phyloP scores from a whole-genome alignment of 2,113 vertebrate genomes.

The Cottus gobio region DNA sequence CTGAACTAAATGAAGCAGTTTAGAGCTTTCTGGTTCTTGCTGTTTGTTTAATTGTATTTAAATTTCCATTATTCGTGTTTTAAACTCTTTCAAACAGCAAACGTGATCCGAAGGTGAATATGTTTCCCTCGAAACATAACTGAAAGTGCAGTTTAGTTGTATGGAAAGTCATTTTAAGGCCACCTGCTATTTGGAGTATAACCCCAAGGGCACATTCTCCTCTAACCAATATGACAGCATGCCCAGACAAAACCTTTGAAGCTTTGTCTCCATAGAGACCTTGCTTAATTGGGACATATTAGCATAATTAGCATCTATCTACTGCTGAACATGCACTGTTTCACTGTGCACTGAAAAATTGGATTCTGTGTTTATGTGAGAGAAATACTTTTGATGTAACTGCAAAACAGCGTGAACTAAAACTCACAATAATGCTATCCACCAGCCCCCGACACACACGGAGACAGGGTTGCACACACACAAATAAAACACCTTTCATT shows the following conservation, averaged over 20 bases:
- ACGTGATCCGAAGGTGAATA: not conserved
- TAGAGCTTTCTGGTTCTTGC: no score
- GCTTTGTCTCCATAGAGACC: constrained; percentile 69
- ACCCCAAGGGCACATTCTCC: constrained; percentile 25
- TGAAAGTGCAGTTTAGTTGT: not conserved
- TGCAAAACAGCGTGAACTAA: not conserved
- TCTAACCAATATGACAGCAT: constrained; percentile 26
- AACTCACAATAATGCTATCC: not conserved
- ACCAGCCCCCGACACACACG: not conserved
- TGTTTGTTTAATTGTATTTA: no score
- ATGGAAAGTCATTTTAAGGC: not conserved
- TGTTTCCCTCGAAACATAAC: not conserved
- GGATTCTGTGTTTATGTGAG: constrained; percentile 11
- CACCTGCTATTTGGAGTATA: constrained; percentile 34
- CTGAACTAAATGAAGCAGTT: no score
- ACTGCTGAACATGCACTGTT: constrained; percentile 31
- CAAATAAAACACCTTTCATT: not conserved
- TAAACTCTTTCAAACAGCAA: not conserved
- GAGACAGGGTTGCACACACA: not conserved
- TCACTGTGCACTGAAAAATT: not conserved
- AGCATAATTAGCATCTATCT: constrained; percentile 70
- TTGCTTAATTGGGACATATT: constrained; percentile 64
- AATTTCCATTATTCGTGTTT: no score
- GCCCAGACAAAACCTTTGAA: constrained; percentile 59
- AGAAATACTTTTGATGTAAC: constrained; percentile 36